These are phyloP conservation scores for Drosophila nigromelanica DNA, from an alignment of 1,140 invertebrate genomes.

Conservation along the genomic window DNA sequence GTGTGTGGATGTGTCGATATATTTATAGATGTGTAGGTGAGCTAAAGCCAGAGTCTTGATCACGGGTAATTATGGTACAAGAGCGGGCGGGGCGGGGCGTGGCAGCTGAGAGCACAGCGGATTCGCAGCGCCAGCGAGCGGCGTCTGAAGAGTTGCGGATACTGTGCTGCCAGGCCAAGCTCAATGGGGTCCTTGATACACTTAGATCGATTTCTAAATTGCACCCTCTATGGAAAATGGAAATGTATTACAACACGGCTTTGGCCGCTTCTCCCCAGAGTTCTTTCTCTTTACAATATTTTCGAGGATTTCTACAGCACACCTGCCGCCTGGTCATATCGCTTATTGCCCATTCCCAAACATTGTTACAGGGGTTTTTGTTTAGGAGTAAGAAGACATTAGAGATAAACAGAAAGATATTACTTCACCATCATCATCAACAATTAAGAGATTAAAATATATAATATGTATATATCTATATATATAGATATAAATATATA, in stretches of 20 bases:
- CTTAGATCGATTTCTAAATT: slow-evolving; percentile 1
- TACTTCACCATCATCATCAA: slow-evolving; percentile 84
- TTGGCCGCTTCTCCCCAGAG: slow-evolving; percentile 84
- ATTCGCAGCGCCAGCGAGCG: slow-evolving; percentile 31
- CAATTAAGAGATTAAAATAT: slow-evolving; percentile 73
- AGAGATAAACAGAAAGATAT: slow-evolving; percentile 84
- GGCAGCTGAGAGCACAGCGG: slow-evolving; percentile 28
- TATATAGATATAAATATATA: slow-evolving; percentile 37
- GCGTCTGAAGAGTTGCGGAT: slow-evolving; percentile 32
- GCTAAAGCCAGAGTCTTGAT: slow-evolving; percentile 25
- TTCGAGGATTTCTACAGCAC: slow-evolving; percentile 85
- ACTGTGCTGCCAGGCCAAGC: slow-evolving; percentile 34
- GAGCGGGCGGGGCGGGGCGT: slow-evolving; percentile 10
- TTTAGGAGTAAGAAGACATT: slow-evolving; percentile 81
- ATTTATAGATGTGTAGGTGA: slow-evolving; percentile 60
- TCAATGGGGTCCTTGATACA: slow-evolving; percentile 1
- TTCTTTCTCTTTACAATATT: slow-evolving; percentile 77
- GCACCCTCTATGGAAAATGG: slow-evolving; percentile 72
- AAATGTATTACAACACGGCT: slow-evolving; percentile 84
- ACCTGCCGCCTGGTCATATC: slow-evolving; percentile 87
- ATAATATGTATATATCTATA: slow-evolving; percentile 15
- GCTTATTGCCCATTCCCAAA: slow-evolving; percentile 87
- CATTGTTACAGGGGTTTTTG: slow-evolving; percentile 69
- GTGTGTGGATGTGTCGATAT: slow-evolving; percentile 17
- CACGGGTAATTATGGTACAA: slow-evolving; percentile 45